Evolutionary conservation across 2,113 vertebrate species (phyloP), one percentile per base, ranked within the genome.

Genomic region (Gulo gulo): DNA sequence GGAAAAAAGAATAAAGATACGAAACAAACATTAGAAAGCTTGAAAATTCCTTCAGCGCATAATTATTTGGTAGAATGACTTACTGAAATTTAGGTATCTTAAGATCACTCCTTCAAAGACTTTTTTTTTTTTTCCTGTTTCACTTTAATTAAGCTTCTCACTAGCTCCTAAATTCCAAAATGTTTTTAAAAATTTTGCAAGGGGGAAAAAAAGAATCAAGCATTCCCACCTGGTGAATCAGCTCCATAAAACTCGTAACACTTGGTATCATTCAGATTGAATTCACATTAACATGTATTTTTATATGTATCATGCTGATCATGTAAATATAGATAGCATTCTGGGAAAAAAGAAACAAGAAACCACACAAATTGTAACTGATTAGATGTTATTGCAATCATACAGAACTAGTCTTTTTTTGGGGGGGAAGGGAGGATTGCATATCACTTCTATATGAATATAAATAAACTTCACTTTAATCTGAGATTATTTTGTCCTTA

Each of bases 241-340:
- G 24, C 61, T 85, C 34, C 42, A 65, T 81, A 45, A 95, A 84
- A 90, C 45, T 88, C 59, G 3, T 47, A 91, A 74, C 10, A 47
- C 45, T 79, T 63, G n/a, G 29, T 88, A 91, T 83, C 74, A 91
- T 96, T 96, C 92, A 92, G 57, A 90, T 21, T 84, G 84, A 85
- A 24, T 78, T 95, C 84, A 52, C 73, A 96, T 97, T 87, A 97
- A 81, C 88, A 96, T 65, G 67, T 81, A 80, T 84, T 97, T 97
- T 97, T 88, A 73, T 91, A 31, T 82, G 50, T 63, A 93, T 90
- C 88, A 80, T 76, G 71, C 55, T 97, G 97, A 97, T 97, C 90
- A 96, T 88, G 76, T 95, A 97, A 97, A 96, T 98, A 93, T 73
- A 93, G 85, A 78, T 96, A 91, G 84, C 50, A 91, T 97, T 97